Percentiles rank a stretch among this genome's conserved stretches.
phyloP scores from a whole-genome alignment of 23 tunicate species.

The Diplosoma virens region DNA sequence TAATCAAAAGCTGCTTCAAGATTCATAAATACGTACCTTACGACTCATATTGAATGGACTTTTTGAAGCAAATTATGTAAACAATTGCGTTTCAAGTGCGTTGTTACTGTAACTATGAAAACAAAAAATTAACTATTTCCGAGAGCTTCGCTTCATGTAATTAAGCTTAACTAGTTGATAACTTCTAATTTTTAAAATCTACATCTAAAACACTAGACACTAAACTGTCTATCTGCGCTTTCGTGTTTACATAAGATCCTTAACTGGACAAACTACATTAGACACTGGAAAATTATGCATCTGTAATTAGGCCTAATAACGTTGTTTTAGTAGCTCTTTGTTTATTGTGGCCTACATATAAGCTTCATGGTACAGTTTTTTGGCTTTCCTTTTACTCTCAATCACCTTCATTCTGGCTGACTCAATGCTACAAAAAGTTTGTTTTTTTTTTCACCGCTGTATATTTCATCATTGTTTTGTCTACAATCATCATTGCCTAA shows the following conservation, averaged over 20 bases:
- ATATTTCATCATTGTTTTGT: no score
- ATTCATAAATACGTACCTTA: background rate
- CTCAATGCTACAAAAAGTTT: no score
- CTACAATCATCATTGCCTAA: no score
- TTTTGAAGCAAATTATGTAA: background rate
- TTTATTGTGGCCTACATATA: no score
- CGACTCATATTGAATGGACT: background rate
- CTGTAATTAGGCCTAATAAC: no score
- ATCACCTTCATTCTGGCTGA: no score
- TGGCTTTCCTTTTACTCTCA: no score
- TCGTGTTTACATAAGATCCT: background rate
- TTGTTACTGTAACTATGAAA: background rate
- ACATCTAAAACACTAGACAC: background rate
- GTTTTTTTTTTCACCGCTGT: no score
- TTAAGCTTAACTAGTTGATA: background rate
- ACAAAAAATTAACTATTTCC: background rate
- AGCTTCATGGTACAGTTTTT: no score
- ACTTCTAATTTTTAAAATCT: background rate
- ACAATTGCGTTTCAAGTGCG: background rate
- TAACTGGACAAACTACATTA: background rate
- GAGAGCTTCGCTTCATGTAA: background rate
- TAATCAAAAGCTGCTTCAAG: background rate
- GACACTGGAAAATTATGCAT: no score
- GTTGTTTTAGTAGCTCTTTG: no score
- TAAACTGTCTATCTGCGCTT: background rate